Conservation (phyloP, 2,888 invertebrate genomes). For the Lepidocyrtoides sp. region DNA sequence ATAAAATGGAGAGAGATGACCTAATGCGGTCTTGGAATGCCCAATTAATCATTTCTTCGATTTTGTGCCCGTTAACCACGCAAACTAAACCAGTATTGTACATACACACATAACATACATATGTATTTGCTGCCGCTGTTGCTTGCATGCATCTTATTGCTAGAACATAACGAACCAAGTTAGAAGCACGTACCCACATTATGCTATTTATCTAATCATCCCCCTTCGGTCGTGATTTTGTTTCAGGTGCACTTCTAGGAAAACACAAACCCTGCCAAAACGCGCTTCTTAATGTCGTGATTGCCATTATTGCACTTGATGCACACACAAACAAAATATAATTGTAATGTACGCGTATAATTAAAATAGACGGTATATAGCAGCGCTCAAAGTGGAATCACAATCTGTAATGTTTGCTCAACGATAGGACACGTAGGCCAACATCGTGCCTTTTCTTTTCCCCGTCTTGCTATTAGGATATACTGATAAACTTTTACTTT, state of each 20-base stretch:
- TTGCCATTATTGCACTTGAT: constrained; percentile 27
- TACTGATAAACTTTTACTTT: constrained; percentile 67
- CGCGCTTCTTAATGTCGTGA: not conserved
- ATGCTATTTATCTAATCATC: constrained; percentile 35
- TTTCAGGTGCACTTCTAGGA: constrained; percentile 41
- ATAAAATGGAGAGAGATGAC: constrained; percentile 70
- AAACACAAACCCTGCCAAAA: constrained; percentile 37
- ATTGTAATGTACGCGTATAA: constrained; percentile 32
- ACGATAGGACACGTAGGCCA: not conserved
- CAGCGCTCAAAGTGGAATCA: not conserved
- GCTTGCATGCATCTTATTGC: too few species aligned
- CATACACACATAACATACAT: not conserved
- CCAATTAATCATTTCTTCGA: constrained; percentile 74
- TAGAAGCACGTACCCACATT: not conserved
- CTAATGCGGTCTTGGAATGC: constrained; percentile 66
- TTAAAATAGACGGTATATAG: constrained; percentile 18
- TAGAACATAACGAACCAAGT: not conserved
- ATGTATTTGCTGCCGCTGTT: too few species aligned
- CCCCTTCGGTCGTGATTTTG: constrained; percentile 31
- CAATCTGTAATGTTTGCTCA: not conserved
- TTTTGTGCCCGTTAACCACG: constrained; percentile 44
- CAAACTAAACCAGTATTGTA: constrained; percentile 34
- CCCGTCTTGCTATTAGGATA: not conserved
- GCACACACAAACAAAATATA: not conserved
- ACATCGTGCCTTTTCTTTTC: not conserved